Conservation (phyloP, 2,888 invertebrate species). For the Tenthredo distinguenda region DNA sequence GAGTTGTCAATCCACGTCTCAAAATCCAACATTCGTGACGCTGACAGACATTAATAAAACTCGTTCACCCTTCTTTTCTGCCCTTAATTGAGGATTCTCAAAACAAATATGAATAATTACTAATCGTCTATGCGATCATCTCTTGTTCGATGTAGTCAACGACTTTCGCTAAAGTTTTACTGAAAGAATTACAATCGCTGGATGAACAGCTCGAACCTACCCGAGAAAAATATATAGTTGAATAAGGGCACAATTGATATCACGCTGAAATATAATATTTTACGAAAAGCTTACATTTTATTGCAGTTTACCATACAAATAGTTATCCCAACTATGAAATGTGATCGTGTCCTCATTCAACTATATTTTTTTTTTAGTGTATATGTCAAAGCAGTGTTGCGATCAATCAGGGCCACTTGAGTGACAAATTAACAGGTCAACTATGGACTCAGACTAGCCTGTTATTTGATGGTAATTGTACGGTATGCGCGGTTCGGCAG, state of each 20-base stretch:
- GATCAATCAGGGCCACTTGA: constrained; percentile 14
- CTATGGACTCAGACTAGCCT: not conserved
- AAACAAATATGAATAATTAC: not conserved
- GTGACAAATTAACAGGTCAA: constrained; percentile 21
- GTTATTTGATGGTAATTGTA: not conserved
- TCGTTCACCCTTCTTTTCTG: not conserved
- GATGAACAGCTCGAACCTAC: not conserved
- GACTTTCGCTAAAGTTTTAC: not conserved
- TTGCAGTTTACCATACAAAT: too few species aligned
- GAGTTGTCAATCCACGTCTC: not conserved
- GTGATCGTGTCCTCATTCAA: too few species aligned
- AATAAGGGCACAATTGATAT: too few species aligned
- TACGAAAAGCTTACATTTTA: too few species aligned
- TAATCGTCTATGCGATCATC: not conserved
- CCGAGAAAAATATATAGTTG: too few species aligned
- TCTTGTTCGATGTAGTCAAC: not conserved
- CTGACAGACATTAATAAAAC: not conserved
- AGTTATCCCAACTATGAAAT: too few species aligned
- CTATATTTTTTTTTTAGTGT: too few species aligned
- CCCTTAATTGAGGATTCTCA: not conserved
- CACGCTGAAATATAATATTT: too few species aligned
- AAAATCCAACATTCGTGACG: not conserved
- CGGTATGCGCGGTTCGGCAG: not conserved
- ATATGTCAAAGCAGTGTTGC: not conserved
- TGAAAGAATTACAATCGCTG: not conserved